phyloP scores from a whole-genome alignment of 2,113 vertebrate genomes.

The Micromys minutus region DNA sequence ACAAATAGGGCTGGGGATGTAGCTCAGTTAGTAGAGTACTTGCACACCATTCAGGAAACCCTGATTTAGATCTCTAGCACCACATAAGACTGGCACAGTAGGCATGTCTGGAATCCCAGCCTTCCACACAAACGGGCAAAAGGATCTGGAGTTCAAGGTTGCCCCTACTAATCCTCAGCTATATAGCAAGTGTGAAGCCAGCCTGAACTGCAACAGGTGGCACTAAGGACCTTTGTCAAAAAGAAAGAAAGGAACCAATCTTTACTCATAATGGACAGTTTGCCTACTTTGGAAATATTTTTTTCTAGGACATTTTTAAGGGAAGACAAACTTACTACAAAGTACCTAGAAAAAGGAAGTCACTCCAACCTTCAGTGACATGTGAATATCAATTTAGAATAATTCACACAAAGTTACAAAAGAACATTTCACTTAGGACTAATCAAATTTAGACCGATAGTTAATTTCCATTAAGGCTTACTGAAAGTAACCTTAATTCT shows the following conservation, averaged over 20 bases:
- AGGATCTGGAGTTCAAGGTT: not conserved
- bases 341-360: not conserved
- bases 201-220: not conserved
- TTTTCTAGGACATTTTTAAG: slow-evolving; percentile 10
- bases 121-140: not conserved
- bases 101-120: not conserved
- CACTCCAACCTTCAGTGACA: not conserved
- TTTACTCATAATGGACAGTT: slow-evolving; percentile 5
- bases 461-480: slow-evolving; percentile 37
- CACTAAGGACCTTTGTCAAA: not conserved
- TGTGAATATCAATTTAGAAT: slow-evolving; percentile 9
- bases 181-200: not conserved
- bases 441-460: not conserved
- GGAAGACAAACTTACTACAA: not conserved
- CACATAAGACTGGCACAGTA: not conserved
- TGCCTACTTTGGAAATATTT: not conserved
- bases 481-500: slow-evolving; percentile 18
- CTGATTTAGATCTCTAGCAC: not conserved
- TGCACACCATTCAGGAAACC: not conserved
- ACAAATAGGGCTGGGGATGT: not conserved
- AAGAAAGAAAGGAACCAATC: not conserved
- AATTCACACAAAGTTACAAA: slow-evolving; percentile 5
- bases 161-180: not conserved
- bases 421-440: slow-evolving; percentile 7
- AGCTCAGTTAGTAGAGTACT: not conserved